Evolutionary conservation across 1,140 invertebrate species (phyloP).

Genomic region (Chymomyza costata): DNA sequence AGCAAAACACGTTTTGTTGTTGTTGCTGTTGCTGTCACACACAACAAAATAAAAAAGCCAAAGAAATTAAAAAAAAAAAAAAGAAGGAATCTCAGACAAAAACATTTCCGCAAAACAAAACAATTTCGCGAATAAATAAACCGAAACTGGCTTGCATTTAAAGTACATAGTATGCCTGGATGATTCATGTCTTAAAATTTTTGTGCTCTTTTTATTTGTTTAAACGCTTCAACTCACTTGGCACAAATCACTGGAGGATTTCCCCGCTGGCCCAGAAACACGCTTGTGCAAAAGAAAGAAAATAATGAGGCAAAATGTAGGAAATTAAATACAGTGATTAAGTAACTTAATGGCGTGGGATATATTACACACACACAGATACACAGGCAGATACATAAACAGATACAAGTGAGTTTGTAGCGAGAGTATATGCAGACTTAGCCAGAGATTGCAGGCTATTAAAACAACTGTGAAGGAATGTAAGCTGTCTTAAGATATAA

Average conservation of each 20-base stretch:
- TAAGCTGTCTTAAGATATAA: no score
- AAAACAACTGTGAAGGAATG: no score
- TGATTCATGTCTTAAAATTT: constrained; percentile 61
- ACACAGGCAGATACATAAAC: no score
- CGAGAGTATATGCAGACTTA: no score
- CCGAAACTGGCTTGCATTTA: constrained; percentile 29
- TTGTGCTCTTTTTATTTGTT: no score
- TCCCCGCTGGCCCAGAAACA: no score
- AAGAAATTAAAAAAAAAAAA: constrained; percentile 27
- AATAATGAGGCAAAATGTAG: constrained; percentile 60
- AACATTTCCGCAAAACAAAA: constrained; percentile 58
- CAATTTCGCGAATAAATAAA: constrained; percentile 36
- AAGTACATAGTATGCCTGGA: constrained; percentile 46
- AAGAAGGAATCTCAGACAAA: constrained; percentile 19
- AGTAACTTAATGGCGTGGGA: constrained; percentile 71
- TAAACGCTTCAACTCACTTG: constrained; percentile 63
- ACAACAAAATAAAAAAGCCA: constrained; percentile 11
- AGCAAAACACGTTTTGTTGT: constrained; percentile 28
- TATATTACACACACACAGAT: constrained; percentile 34
- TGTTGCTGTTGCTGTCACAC: background rate
- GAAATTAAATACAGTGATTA: constrained; percentile 72
- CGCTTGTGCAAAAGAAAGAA: constrained; percentile 8
- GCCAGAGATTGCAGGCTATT: no score
- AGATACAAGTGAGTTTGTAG: no score
- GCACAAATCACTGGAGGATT: constrained; percentile 2